phyloP scores from a whole-genome alignment of 2,888 invertebrate species.

The Papilio demoleus region DNA sequence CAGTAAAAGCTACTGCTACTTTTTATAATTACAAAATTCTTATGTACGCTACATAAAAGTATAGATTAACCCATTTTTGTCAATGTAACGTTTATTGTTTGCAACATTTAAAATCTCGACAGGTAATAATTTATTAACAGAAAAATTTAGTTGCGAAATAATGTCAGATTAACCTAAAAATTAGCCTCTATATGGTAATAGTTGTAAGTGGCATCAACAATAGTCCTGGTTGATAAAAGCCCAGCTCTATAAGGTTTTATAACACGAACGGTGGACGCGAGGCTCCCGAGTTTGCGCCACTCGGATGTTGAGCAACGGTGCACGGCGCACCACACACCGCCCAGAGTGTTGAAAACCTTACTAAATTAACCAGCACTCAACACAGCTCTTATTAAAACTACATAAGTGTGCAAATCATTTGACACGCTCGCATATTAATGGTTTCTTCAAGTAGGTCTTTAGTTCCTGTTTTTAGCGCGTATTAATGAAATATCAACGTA shows the following conservation, averaged over 20 bases:
- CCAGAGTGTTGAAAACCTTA: slow-evolving; percentile 43
- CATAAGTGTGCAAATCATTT: slow-evolving; percentile 1
- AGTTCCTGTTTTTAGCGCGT: slow-evolving; percentile 36
- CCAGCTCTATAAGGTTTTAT: slow-evolving; percentile 54
- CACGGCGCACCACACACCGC: slow-evolving; percentile 36
- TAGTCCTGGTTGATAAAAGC: slow-evolving; percentile 48
- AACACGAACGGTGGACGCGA: slow-evolving; percentile 54
- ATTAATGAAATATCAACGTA: not conserved
- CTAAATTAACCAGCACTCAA: slow-evolving; percentile 35
- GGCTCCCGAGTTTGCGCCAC: slow-evolving; percentile 54
- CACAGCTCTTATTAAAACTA: slow-evolving; percentile 39
- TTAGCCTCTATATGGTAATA: too few relatives aligned
- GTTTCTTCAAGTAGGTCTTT: slow-evolving; percentile 27
- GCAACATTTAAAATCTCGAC: not conserved
- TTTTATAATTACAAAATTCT: slow-evolving; percentile 4
- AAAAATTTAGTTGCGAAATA: too few relatives aligned
- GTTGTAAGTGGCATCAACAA: not conserved
- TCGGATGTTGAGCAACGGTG: slow-evolving; percentile 54
- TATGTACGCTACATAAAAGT: not conserved
- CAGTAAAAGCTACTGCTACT: slow-evolving; percentile 18
- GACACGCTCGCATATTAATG: not conserved
- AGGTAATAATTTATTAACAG: not conserved
- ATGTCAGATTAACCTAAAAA: too few relatives aligned
- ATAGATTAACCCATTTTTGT: too few relatives aligned
- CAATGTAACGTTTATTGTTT: not conserved